phyloP scores from a whole-genome alignment of 2,113 vertebrate species.

The Percopsis transmontana region DNA sequence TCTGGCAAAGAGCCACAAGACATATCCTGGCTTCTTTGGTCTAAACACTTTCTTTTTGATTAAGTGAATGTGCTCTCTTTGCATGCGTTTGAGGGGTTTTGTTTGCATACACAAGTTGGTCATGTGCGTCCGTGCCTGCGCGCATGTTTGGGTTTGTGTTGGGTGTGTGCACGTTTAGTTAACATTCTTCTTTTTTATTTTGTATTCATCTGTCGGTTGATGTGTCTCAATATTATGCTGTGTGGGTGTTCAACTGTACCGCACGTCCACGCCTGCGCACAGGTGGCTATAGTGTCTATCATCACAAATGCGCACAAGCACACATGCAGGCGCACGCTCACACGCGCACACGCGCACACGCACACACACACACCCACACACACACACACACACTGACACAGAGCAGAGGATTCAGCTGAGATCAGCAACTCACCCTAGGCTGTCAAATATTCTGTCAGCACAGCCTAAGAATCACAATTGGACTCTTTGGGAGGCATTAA shows the following conservation, averaged over 20 bases:
- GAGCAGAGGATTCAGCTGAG: conserved; percentile 73
- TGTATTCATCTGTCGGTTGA: conserved; percentile 24
- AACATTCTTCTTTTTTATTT: conserved; percentile 26
- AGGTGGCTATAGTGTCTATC: too few relatives aligned
- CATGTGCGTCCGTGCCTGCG: conserved; percentile 21
- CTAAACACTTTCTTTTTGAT: conserved; percentile 48
- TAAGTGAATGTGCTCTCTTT: conserved; percentile 18
- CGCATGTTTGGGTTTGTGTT: conserved; percentile 13
- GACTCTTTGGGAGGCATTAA: conserved; percentile 77
- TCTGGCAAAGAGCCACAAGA: neutral
- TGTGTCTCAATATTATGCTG: conserved; percentile 23
- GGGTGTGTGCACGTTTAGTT: conserved; percentile 17
- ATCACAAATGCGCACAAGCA: neutral
- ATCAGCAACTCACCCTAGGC: conserved; percentile 73
- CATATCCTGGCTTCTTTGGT: conserved; percentile 12
- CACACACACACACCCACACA: conserved; percentile 30
- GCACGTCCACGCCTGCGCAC: conserved; percentile 26
- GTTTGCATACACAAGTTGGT: conserved; percentile 35
- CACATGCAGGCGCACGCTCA: conserved; percentile 20
- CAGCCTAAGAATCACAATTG: conserved; percentile 75
- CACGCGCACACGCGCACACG: neutral
- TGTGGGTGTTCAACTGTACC: conserved; percentile 28
- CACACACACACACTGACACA: conserved; percentile 6
- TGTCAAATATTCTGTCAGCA: conserved; percentile 76
- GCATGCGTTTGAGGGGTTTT: conserved; percentile 10